phyloP scores from a whole-genome alignment of 2,888 invertebrate genomes.

The Octonoba sinensis region DNA sequence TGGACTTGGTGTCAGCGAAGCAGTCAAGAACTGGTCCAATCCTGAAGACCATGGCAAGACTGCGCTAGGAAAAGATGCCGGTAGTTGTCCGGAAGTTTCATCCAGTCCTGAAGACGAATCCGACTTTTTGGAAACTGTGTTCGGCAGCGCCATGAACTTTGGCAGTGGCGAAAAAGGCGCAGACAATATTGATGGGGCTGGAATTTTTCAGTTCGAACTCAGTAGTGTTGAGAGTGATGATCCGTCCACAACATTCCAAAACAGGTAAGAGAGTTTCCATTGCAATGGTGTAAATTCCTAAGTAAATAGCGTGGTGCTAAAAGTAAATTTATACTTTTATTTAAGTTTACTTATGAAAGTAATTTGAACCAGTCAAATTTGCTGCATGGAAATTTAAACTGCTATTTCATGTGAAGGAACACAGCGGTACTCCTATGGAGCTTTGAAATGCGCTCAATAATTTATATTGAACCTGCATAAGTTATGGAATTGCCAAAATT shows the following conservation, averaged over 20 bases:
- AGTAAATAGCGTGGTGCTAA: too few relatives aligned
- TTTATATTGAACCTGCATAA: too few relatives aligned
- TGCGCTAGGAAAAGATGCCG: not conserved
- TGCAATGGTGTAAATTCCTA: too few relatives aligned
- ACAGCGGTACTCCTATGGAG: too few relatives aligned
- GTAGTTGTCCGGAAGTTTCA: not conserved
- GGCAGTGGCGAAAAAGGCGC: slow-evolving; percentile 12
- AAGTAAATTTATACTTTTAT: too few relatives aligned
- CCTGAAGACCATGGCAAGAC: not conserved
- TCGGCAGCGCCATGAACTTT: slow-evolving; percentile 37
- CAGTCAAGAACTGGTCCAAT: not conserved
- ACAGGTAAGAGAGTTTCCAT: slow-evolving; percentile 24
- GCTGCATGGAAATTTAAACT: too few relatives aligned
- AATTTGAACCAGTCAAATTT: too few relatives aligned
- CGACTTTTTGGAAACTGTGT: slow-evolving; percentile 38
- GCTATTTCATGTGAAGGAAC: too few relatives aligned
- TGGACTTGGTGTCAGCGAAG: slow-evolving; percentile 23
- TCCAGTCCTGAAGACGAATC: slow-evolving; percentile 16
- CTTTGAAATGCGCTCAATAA: too few relatives aligned
- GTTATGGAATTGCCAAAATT: too few relatives aligned
- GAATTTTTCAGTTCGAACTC: slow-evolving; percentile 27
- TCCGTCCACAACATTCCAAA: slow-evolving; percentile 35
- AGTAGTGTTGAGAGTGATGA: slow-evolving; percentile 56
- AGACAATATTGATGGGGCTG: slow-evolving; percentile 4
- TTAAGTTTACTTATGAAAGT: too few relatives aligned